These are phyloP conservation scores for Catamblyrhynchus diadema DNA, from an alignment of 2,797 vertebrate genomes.

Conservation along the genomic window DNA sequence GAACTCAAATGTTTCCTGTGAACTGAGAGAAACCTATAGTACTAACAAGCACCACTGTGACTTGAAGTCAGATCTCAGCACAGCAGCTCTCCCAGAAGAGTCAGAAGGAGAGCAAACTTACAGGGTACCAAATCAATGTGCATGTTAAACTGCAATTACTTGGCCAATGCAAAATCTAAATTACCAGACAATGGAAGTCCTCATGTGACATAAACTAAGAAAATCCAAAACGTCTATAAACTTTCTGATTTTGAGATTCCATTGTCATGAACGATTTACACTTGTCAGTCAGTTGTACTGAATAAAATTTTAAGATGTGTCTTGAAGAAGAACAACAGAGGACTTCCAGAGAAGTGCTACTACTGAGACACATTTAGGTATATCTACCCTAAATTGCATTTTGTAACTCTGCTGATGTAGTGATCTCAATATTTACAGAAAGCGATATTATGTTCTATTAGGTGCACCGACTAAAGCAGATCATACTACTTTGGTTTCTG, in stretches of 20 bases:
- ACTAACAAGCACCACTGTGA: neutral
- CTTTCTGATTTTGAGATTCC: neutral
- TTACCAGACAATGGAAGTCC: neutral
- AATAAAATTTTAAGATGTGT: neutral
- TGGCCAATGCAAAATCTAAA: neutral
- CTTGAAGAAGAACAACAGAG: neutral
- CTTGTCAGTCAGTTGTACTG: neutral
- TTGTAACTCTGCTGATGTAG: neutral
- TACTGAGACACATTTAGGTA: neutral
- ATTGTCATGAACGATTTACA: rapidly evolving
- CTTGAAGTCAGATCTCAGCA: neutral
- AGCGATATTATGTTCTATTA: neutral
- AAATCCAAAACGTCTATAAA: neutral
- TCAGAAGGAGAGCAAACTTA: neutral
- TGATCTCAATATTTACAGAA: neutral
- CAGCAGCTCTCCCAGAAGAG: neutral
- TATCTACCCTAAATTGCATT: neutral
- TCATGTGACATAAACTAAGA: neutral
- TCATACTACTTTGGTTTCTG: neutral
- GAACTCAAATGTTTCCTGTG: neutral
- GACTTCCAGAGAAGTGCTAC: neutral
- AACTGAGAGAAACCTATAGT: neutral
- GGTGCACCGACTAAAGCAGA: neutral
- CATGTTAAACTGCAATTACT: neutral
- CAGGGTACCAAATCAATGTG: neutral